These are phyloP conservation scores for Palythoa heliodiscus DNA, from an alignment of 92 coral and sea anemone genomes.

Conservation along the genomic window DNA sequence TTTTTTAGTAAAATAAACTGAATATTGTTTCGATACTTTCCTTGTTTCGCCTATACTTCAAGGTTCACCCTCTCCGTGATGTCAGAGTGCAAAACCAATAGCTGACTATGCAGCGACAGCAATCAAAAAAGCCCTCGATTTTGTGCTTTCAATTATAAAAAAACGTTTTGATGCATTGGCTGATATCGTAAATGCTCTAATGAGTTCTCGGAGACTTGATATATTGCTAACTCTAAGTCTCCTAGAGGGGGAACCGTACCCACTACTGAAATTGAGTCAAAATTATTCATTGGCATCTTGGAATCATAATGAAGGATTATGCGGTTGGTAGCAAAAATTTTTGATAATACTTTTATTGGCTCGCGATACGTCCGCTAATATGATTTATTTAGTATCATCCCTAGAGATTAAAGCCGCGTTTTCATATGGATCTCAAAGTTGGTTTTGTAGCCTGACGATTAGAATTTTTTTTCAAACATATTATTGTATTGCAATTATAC, in stretches of 20 bases:
- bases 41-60: conserved; percentile 2
- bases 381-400: conserved; percentile 4
- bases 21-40: neutral
- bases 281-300: conserved; percentile 4
- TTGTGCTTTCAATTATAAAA: neutral
- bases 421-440: conserved; percentile 1
- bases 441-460: neutral
- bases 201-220: neutral
- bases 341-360: too few species aligned
- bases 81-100: neutral
- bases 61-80: neutral
- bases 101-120: neutral
- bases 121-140: conserved; percentile 3
- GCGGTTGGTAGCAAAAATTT: too few species aligned
- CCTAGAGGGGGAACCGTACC: conserved; percentile 3
- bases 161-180: conserved; percentile 8
- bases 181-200: neutral
- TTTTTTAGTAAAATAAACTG: conserved; percentile 7
- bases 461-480: neutral
- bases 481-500: neutral
- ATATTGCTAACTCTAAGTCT: neutral
- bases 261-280: neutral
- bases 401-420: neutral
- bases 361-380: too few species aligned
- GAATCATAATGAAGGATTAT: too few species aligned